A percentile compares a stretch with the other conserved stretches of the same genome.
Conservation (phyloP, 2,888 invertebrate species). For the Argyresthia goedartella region DNA sequence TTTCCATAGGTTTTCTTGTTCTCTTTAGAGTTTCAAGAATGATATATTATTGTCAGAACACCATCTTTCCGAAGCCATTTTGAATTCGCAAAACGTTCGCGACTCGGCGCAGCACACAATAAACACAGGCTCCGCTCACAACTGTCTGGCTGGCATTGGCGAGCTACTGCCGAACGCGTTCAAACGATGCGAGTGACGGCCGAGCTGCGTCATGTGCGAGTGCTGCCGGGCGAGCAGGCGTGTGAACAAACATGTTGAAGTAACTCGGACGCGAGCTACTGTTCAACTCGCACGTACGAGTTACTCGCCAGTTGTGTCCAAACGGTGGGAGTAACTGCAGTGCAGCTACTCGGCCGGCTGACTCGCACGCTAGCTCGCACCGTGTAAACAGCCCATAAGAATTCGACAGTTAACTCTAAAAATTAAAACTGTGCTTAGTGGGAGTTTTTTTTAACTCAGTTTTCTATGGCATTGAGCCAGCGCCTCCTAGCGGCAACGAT, state of each 20-base stretch:
- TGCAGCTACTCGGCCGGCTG: constrained; percentile 9
- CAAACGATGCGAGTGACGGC: background rate
- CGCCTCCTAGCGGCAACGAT: no score
- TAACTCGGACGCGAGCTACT: constrained; percentile 13
- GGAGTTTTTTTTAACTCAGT: no score
- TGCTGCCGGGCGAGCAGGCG: constrained; percentile 4
- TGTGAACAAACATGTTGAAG: constrained; percentile 7
- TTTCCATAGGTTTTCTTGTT: constrained; percentile 12
- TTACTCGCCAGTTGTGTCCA: constrained; percentile 12
- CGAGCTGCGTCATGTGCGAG: background rate
- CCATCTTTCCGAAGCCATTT: constrained; percentile 13
- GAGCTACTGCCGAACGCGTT: background rate
- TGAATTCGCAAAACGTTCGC: no score
- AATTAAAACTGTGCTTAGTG: no score
- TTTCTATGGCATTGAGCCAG: no score
- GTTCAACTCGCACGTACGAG: constrained; percentile 13
- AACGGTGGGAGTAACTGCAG: constrained; percentile 5
- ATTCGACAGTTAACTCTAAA: no score
- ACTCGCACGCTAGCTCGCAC: constrained; percentile 10
- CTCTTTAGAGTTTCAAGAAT: no score
- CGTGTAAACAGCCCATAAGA: constrained; percentile 4
- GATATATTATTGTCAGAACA: constrained; percentile 11
- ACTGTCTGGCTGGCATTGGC: background rate
- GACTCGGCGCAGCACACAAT: background rate
- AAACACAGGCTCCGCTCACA: background rate